phyloP scores from a whole-genome alignment of 2,797 vertebrate genomes.

The Sebastes oblongus region DNA sequence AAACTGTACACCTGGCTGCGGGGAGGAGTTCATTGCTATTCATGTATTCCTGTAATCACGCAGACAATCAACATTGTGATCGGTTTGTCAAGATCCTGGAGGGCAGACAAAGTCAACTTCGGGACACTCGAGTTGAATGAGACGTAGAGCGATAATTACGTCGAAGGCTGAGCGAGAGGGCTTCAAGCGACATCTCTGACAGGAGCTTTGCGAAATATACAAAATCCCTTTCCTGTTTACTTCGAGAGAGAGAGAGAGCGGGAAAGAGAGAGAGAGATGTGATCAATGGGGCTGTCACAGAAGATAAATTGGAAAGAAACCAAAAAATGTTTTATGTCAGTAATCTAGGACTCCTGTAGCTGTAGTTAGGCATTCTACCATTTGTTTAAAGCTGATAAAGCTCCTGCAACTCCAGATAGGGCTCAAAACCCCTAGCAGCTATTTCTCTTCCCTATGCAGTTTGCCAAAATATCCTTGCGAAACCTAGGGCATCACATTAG shows the following conservation, averaged over 20 bases:
- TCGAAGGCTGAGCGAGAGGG: slow-evolving; percentile 64
- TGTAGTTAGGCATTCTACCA: slow-evolving; percentile 72
- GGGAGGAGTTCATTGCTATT: slow-evolving; percentile 73
- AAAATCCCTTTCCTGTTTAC: slow-evolving; percentile 66
- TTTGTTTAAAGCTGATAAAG: slow-evolving; percentile 80
- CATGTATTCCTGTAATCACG: slow-evolving; percentile 77
- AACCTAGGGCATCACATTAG: slow-evolving; percentile 51
- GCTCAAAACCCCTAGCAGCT: slow-evolving; percentile 56
- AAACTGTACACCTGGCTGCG: slow-evolving; percentile 56
- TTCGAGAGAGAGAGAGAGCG: slow-evolving; percentile 28
- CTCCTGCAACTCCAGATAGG: slow-evolving; percentile 71
- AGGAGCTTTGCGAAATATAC: slow-evolving; percentile 59
- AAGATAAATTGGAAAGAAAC: slow-evolving; percentile 72
- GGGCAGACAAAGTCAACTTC: slow-evolving; percentile 74
- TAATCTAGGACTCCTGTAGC: slow-evolving; percentile 71
- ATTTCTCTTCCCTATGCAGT: slow-evolving; percentile 66
- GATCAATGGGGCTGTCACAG: slow-evolving; percentile 75
- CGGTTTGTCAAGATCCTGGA: slow-evolving; percentile 74
- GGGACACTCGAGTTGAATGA: slow-evolving; percentile 64
- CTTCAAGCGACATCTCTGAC: slow-evolving; percentile 61
- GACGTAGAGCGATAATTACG: slow-evolving; percentile 71
- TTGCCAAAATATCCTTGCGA: slow-evolving; percentile 65
- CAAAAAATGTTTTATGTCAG: slow-evolving; percentile 71
- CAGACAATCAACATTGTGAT: slow-evolving; percentile 72
- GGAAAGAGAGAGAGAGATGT: slow-evolving; percentile 40